Evolutionary conservation across 2,797 vertebrate species (phyloP).

Genomic region (Agapornis canus): DNA sequence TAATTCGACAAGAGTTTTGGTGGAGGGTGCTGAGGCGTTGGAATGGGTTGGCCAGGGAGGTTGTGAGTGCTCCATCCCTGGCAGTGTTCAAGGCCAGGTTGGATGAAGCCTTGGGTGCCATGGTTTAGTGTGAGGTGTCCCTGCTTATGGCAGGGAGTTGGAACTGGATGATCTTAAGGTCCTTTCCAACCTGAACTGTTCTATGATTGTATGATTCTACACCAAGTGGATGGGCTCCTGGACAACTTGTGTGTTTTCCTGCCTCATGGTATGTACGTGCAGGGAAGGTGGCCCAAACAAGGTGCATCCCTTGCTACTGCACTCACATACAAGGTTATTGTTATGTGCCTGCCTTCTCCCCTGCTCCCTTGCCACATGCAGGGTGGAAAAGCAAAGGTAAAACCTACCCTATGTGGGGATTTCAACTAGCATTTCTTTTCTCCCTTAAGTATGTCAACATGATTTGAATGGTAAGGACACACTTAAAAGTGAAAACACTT

Average conservation of each 20-base stretch:
- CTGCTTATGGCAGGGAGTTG: too few species aligned
- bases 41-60: too few species aligned
- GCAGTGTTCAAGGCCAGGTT: too few species aligned
- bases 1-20: neutral
- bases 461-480: neutral
- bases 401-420: neutral
- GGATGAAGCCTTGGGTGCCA: too few species aligned
- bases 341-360: neutral
- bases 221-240: neutral
- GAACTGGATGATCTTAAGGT: too few species aligned
- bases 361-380: neutral
- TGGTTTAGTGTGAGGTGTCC: too few species aligned
- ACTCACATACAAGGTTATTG: accelerated
- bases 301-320: accelerated
- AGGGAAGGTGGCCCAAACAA: too few species aligned
- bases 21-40: neutral
- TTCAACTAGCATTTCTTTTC: neutral
- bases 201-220: too few species aligned
- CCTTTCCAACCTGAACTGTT: too few species aligned
- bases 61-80: too few species aligned
- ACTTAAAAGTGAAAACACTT: neutral
- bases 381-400: neutral
- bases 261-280: neutral
- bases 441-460: neutral
- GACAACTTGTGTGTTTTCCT: accelerated